A percentile compares a stretch with the other conserved stretches of the same genome.
Evolutionary conservation across 2,888 invertebrate genomes (phyloP).

Genomic region (Ptilodon capucinus): DNA sequence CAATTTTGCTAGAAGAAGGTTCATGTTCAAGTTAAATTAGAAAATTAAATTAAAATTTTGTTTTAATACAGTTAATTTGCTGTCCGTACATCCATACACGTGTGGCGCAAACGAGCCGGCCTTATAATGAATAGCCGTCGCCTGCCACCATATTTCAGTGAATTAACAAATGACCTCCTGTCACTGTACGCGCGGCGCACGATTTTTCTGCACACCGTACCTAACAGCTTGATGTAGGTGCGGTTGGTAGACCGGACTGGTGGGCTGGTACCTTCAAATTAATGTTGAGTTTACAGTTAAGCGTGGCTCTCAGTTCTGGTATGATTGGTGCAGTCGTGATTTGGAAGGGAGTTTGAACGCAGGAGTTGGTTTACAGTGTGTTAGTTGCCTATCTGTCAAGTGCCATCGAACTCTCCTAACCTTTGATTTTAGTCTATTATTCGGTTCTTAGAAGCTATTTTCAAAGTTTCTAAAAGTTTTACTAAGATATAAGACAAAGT

Average conservation of each 20-base stretch:
- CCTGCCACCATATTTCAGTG: constrained; percentile 78
- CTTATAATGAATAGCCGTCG: constrained; percentile 80
- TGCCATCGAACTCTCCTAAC: too few relatives aligned
- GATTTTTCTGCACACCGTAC: constrained; percentile 80
- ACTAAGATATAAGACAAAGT: too few relatives aligned
- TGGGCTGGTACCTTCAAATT: constrained; percentile 44
- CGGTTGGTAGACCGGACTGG: constrained; percentile 55
- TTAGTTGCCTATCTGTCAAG: too few relatives aligned
- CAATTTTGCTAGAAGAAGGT: too few relatives aligned
- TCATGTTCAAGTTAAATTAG: too few relatives aligned
- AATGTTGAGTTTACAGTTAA: constrained; percentile 54
- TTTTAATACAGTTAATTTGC: constrained; percentile 37
- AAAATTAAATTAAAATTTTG: too few relatives aligned
- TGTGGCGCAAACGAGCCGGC: constrained; percentile 78
- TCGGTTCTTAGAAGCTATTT: too few relatives aligned
- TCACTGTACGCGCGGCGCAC: constrained; percentile 71
- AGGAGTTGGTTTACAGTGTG: too few relatives aligned
- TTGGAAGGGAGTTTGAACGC: too few relatives aligned
- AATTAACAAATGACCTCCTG: constrained; percentile 80
- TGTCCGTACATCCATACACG: constrained; percentile 65
- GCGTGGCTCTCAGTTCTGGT: neutral
- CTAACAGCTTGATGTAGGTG: constrained; percentile 73
- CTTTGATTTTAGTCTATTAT: too few relatives aligned
- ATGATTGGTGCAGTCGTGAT: neutral
- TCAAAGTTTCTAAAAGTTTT: too few relatives aligned